Conservation (phyloP, 1,140 invertebrate genomes). For the Bombus confusus region DNA sequence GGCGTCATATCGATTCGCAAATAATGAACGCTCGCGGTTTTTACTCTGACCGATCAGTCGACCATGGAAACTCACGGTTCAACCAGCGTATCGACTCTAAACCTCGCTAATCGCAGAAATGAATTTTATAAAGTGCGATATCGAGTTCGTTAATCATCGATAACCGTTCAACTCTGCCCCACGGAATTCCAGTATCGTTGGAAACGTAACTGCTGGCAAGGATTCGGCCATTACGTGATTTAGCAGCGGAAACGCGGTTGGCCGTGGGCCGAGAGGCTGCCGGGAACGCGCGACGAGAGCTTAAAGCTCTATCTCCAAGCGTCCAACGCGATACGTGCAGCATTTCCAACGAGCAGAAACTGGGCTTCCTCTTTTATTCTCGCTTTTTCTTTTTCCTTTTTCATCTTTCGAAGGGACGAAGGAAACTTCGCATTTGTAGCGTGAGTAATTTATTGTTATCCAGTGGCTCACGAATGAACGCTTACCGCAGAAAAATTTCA, state of each 20-base stretch:
- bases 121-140: constrained; percentile 25
- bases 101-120: constrained; percentile 1
- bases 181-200: not conserved
- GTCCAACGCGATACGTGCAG: constrained; percentile 18
- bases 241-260: constrained; percentile 40
- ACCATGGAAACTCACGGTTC: not conserved
- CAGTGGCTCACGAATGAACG: no score
- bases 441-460: no score
- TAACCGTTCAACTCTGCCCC: not conserved
- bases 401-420: no score
- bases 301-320: constrained; percentile 26
- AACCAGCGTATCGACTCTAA: not conserved
- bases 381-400: no score
- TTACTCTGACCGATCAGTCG: not conserved
- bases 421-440: no score
- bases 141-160: constrained; percentile 34
- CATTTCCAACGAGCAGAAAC: constrained; percentile 20
- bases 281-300: constrained; percentile 31
- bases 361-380: not conserved
- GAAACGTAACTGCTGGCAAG: constrained; percentile 28
- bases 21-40: constrained; percentile 3
- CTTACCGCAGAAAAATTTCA: no score
- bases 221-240: constrained; percentile 38
- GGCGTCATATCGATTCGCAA: not conserved
- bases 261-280: constrained; percentile 17